Evolutionary conservation across 2,113 vertebrate genomes (phyloP).

Genomic region (Hemibagrus wyckioides): DNA sequence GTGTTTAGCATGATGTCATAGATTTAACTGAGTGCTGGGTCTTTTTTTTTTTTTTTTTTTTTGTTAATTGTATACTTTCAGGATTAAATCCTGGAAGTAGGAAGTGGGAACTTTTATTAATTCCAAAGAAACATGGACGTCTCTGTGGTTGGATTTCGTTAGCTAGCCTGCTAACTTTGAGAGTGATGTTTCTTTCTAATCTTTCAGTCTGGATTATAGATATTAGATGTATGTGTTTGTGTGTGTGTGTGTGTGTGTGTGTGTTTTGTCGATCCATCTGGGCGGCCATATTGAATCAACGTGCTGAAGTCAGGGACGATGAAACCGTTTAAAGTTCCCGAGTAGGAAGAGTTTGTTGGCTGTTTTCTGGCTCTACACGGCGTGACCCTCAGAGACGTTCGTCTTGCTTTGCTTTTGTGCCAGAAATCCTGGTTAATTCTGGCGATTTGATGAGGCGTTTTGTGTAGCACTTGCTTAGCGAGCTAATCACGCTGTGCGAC

Average conservation of each 20-base stretch:
- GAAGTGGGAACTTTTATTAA: neutral
- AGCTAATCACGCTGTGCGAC: constrained; percentile 14
- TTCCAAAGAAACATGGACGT: neutral
- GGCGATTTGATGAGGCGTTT: neutral
- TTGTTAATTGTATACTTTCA: neutral
- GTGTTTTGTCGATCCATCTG: neutral
- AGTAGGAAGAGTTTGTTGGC: neutral
- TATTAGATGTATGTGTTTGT: too few relatives aligned
- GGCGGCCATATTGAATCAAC: neutral
- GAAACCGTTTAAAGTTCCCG: neutral
- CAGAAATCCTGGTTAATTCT: neutral
- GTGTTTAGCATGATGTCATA: too few relatives aligned
- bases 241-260: neutral
- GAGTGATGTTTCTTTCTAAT: neutral
- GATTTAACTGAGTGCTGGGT: too few relatives aligned
- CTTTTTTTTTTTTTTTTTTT: neutral
- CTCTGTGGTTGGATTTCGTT: neutral
- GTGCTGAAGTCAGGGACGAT: neutral
- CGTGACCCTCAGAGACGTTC: neutral
- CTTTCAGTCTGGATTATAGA: too few relatives aligned
- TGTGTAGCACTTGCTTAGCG: neutral
- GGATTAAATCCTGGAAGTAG: neutral
- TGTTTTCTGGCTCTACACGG: neutral
- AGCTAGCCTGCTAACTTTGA: neutral
- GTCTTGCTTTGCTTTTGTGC: neutral